Evolutionary conservation across 1,140 invertebrate genomes (phyloP).

Genomic region (Vanessa atalanta): DNA sequence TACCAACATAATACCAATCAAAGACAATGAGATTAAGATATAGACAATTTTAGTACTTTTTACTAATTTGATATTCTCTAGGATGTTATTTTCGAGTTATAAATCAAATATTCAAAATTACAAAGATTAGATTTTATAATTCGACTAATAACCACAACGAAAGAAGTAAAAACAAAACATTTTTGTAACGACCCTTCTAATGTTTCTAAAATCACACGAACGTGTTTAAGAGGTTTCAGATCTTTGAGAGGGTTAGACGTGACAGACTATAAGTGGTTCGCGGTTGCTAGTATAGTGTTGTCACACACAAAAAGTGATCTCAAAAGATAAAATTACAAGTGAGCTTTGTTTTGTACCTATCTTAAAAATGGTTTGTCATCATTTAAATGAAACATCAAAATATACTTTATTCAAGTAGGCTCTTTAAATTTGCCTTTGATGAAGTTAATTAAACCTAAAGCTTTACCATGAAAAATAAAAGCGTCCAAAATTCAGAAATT

Average conservation of each 20-base stretch:
- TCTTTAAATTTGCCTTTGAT: too few relatives aligned
- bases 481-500: too few relatives aligned
- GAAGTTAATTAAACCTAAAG: too few relatives aligned
- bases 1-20: too few relatives aligned
- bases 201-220: conserved; percentile 29
- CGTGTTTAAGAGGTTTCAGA: conserved; percentile 38
- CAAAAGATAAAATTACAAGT: neutral
- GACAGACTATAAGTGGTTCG: conserved; percentile 10
- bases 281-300: conserved; percentile 7
- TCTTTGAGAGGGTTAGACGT: conserved; percentile 35
- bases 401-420: too few relatives aligned
- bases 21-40: too few relatives aligned
- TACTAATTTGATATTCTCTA: too few relatives aligned
- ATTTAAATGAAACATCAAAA: too few relatives aligned
- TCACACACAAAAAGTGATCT: neutral
- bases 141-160: neutral
- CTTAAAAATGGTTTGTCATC: neutral
- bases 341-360: neutral
- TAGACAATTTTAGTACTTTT: too few relatives aligned
- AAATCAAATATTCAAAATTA: neutral
- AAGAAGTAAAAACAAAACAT: conserved; percentile 4
- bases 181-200: conserved; percentile 13
- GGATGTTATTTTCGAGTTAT: too few relatives aligned
- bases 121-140: neutral
- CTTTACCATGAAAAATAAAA: too few relatives aligned